These are phyloP conservation scores for Thaumatotibia leucotreta DNA, from an alignment of 1,140 invertebrate species.

Conservation along the genomic window DNA sequence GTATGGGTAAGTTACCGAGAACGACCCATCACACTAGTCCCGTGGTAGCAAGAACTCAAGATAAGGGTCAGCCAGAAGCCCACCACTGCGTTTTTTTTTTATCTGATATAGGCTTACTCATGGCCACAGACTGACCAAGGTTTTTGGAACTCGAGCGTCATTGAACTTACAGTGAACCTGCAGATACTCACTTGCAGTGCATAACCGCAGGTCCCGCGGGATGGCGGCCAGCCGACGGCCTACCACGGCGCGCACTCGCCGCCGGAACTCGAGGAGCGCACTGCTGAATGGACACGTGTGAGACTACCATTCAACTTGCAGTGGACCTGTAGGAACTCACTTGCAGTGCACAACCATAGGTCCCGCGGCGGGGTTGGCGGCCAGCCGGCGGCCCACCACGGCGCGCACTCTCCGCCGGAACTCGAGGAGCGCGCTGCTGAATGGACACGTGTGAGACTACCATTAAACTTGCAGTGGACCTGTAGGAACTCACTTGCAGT, in stretches of 20 bases:
- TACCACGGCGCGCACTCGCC: slow-evolving; percentile 87
- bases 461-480: too few relatives aligned
- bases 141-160: too few relatives aligned
- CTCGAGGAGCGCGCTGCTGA: slow-evolving; percentile 92
- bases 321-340: slow-evolving; percentile 76
- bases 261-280: too few relatives aligned
- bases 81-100: too few relatives aligned
- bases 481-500: too few relatives aligned
- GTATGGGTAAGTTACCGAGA: too few relatives aligned
- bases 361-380: slow-evolving; percentile 83
- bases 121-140: too few relatives aligned
- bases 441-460: slow-evolving; percentile 96
- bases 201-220: slow-evolving; percentile 92
- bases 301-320: slow-evolving; percentile 79
- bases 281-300: slow-evolving; percentile 39
- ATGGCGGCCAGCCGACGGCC: slow-evolving; percentile 85
- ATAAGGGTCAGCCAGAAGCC: too few relatives aligned
- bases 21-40: too few relatives aligned
- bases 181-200: slow-evolving; percentile 91
- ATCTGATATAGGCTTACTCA: too few relatives aligned
- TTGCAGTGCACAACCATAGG: slow-evolving; percentile 97
- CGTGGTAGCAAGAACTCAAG: too few relatives aligned
- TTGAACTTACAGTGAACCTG: too few relatives aligned
- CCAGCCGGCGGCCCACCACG: slow-evolving; percentile 86
- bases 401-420: slow-evolving; percentile 92